Evolutionary conservation across 2,888 invertebrate species (phyloP).

Genomic region (Nemurella pictetii): DNA sequence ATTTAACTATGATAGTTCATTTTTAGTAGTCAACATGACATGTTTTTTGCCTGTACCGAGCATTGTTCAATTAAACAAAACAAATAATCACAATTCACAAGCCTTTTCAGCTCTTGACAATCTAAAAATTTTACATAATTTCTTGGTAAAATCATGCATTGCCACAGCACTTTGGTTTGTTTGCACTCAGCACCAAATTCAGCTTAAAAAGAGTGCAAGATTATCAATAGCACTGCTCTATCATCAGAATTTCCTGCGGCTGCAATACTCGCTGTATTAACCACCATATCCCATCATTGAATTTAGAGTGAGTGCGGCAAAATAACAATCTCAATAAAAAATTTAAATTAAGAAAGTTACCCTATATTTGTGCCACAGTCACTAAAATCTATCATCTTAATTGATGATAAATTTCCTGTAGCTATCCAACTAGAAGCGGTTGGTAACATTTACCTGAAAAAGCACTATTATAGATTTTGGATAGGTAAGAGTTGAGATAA

Average conservation of each 20-base stretch:
- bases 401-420: neutral
- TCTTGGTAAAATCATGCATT: neutral
- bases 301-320: neutral
- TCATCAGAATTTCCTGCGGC: neutral
- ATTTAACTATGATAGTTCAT: neutral
- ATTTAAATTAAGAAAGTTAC: neutral
- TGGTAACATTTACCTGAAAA: neutral
- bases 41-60: neutral
- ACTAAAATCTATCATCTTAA: neutral
- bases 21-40: neutral
- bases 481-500: neutral
- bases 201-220: neutral
- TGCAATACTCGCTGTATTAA: neutral
- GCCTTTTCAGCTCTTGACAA: neutral
- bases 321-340: neutral
- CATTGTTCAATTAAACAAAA: neutral
- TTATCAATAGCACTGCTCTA: neutral
- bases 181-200: neutral
- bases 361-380: neutral
- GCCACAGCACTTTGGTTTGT: neutral
- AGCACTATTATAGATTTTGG: neutral
- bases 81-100: neutral
- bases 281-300: neutral
- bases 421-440: neutral
- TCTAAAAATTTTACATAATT: neutral